A percentile compares a stretch with the other conserved stretches of the same genome.
phyloP scores from a whole-genome alignment of 2,888 invertebrate species.

The Pseudococcus viburni region DNA sequence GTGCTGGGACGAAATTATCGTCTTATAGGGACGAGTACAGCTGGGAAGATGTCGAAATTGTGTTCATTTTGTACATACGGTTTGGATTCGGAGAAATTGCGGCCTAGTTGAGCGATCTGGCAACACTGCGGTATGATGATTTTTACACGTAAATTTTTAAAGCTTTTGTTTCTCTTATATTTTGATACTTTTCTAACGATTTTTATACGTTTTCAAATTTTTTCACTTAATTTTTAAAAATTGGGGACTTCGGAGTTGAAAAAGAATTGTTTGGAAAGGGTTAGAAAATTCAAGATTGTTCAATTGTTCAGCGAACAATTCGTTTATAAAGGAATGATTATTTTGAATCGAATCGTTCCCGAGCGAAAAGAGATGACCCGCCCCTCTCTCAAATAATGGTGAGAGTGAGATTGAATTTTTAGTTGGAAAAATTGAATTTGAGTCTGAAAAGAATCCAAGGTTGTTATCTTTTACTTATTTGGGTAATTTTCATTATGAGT shows the following conservation, averaged over 20 bases:
- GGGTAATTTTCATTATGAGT: too few relatives aligned
- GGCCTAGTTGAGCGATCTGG: background rate
- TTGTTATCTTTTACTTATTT: too few relatives aligned
- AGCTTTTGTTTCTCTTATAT: background rate
- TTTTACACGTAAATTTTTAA: background rate
- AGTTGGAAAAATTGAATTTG: too few relatives aligned
- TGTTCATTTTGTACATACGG: background rate
- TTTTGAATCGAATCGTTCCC: background rate
- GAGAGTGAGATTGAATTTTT: too few relatives aligned
- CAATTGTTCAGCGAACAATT: too few relatives aligned
- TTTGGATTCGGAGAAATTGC: background rate
- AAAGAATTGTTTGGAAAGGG: background rate
- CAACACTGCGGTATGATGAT: background rate
- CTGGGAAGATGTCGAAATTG: background rate
- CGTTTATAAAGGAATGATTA: background rate
- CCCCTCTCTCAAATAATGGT: too few relatives aligned
- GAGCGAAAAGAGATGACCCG: background rate
- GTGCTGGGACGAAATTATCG: background rate
- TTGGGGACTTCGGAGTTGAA: too few relatives aligned
- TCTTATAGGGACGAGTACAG: background rate
- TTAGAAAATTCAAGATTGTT: background rate
- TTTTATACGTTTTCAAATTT: background rate
- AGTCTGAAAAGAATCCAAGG: too few relatives aligned
- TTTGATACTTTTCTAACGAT: slow-evolving; percentile 8
- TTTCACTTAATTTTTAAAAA: background rate